Evolutionary conservation across 1,140 invertebrate genomes (phyloP).

Genomic region (Lordiphosa stackelbergi): DNA sequence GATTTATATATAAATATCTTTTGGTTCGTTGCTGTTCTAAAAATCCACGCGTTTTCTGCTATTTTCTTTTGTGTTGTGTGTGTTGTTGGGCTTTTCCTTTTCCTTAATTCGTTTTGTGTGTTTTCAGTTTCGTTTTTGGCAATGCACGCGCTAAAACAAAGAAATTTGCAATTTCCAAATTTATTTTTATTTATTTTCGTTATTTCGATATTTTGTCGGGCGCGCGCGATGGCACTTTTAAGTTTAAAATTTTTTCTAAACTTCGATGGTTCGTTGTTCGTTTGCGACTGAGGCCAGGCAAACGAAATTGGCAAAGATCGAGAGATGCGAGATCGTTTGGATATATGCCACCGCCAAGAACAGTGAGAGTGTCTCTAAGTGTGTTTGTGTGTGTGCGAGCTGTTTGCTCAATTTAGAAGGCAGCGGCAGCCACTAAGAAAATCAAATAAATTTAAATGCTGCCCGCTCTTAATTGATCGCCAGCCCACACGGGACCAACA

Average conservation of each 20-base stretch:
- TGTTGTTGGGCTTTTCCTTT: not conserved
- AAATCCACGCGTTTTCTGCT: slow-evolving; percentile 15
- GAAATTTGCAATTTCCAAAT: slow-evolving; percentile 50
- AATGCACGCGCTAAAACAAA: slow-evolving; percentile 54
- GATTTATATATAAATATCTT: slow-evolving; percentile 28
- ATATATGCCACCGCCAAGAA: slow-evolving; percentile 35
- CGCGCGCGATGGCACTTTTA: slow-evolving; percentile 51
- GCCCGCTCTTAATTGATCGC: slow-evolving; percentile 68
- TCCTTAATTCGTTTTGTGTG: slow-evolving; percentile 33
- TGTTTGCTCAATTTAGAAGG: slow-evolving; percentile 62
- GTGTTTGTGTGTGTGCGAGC: slow-evolving; percentile 27
- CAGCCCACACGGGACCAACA: slow-evolving; percentile 50
- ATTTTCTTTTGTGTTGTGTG: slow-evolving; percentile 18
- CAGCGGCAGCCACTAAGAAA: slow-evolving; percentile 41
- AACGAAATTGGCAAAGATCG: slow-evolving; percentile 68
- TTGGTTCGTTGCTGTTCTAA: slow-evolving; percentile 20
- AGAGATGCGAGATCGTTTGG: slow-evolving; percentile 35
- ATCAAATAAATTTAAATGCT: slow-evolving; percentile 69
- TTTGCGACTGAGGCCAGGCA: slow-evolving; percentile 67
- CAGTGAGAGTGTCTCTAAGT: slow-evolving; percentile 34
- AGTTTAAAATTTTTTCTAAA: slow-evolving; percentile 57
- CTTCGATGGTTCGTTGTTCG: slow-evolving; percentile 77
- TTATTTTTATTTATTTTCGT: slow-evolving; percentile 53
- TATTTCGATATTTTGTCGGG: slow-evolving; percentile 28
- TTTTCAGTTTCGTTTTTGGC: slow-evolving; percentile 58